These are phyloP conservation scores for Malacoraja senta DNA, from an alignment of 2,797 vertebrate genomes.

Conservation along the genomic window DNA sequence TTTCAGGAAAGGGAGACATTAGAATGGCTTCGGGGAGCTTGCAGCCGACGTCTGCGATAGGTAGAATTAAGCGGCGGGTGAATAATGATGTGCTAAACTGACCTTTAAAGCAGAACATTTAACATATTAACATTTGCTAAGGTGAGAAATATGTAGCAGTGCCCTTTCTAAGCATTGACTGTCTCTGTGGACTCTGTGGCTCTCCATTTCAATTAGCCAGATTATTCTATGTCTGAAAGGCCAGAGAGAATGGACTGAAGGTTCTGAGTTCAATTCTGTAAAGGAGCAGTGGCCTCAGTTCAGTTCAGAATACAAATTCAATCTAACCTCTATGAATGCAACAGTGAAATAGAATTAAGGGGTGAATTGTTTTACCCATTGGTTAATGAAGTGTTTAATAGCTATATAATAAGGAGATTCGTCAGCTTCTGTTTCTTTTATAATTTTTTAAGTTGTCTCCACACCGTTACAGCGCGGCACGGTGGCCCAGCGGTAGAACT, in stretches of 20 bases:
- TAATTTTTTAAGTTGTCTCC: not conserved
- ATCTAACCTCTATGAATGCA: not conserved
- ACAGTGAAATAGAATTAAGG: not conserved
- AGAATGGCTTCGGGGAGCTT: not conserved
- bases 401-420: not conserved
- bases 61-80: not conserved
- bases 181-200: not conserved
- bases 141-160: not conserved
- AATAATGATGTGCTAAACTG: constrained; percentile 14
- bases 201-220: not conserved
- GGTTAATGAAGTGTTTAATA: not conserved
- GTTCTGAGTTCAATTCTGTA: not conserved
- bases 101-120: not conserved
- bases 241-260: not conserved
- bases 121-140: constrained; percentile 32
- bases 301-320: not conserved
- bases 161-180: constrained; percentile 1
- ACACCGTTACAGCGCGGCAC: no score
- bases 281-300: not conserved
- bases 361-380: not conserved
- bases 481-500: no score
- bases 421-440: not conserved
- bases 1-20: not conserved
- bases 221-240: not conserved
- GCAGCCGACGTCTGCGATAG: not conserved